Base-by-base conservation (phyloP, 2,888 invertebrate genomes). In the Perizoma affinitatum region DNA sequence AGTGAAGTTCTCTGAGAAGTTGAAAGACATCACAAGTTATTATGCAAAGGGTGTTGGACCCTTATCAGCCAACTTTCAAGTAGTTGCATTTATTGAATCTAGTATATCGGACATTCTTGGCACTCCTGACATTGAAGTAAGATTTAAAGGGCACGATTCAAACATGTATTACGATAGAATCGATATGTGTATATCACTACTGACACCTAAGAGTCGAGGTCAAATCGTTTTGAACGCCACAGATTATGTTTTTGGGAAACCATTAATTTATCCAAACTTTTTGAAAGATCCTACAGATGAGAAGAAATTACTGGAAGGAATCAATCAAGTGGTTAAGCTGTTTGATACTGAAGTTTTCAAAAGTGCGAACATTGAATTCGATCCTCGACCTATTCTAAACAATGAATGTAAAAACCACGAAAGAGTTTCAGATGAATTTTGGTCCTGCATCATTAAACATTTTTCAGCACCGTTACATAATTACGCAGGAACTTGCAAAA, bases 111-210 rank as follows among this genome's bases (percentile, higher is more conserved):
- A 91, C 7, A 83, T 89, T 35, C 64, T 88, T 1, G 82, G 82
- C 43, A 87, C 90, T 5, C 87, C 92, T 33, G 92, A 92, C 56
- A 86, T 92, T 56, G 91, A 92, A 73, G 74, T 91, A 5, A 78
- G 90, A 67, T 92, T 92, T 61, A 85, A 82, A 68, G 92, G 92
- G 5, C 89, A 92, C 49, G 79, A 90, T 58, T 91, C 92, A 9
- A 90, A 90, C 58, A 90, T 92, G 90, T 92, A 91, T 68, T 92
- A 91, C 55, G 85, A 90, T 65, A 86, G 76, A 67, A 85, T 92
- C 38, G 90, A 91, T 57, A 80, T 92, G 70, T 92, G 92, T 59
- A 67, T 88, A 43, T 83, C 90, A 3, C 70, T 92, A n/a, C 63
- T 92, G 46, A 91, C 91, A 5, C 92, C 92, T 5, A 86, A 82